Conservation (phyloP, 2,888 invertebrate species). For the Belgica antarctica region DNA sequence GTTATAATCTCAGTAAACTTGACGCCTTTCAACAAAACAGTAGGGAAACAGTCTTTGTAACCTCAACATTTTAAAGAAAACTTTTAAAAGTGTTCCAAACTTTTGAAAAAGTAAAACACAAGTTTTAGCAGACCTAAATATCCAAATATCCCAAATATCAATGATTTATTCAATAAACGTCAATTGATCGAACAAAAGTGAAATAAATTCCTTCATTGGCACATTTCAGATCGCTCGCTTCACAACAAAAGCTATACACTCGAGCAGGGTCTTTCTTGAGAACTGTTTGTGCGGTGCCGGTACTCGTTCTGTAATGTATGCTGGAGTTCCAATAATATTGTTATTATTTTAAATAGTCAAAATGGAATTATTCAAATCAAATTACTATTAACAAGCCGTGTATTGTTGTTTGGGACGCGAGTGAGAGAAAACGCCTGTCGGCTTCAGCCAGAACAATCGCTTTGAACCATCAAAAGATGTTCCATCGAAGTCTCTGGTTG, state of each 20-base stretch:
- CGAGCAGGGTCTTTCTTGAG: not conserved
- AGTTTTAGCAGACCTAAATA: no score
- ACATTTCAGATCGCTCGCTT: conserved; percentile 1
- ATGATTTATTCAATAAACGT: no score
- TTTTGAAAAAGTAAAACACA: no score
- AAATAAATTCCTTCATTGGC: no score
- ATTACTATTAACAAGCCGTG: conserved; percentile 35
- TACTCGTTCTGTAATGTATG: not conserved
- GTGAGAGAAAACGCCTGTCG: conserved; percentile 34
- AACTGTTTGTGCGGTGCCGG: conserved; percentile 18
- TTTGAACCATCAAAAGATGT: conserved; percentile 16
- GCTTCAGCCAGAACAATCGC: conserved; percentile 23
- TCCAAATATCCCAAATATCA: no score
- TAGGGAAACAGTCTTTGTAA: no score
- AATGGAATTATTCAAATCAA: conserved; percentile 38
- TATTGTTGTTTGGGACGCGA: not conserved
- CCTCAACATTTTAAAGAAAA: no score
- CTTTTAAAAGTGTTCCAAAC: no score
- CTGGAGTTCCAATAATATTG: conserved; percentile 6
- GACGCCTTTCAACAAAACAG: no score
- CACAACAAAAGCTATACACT: no score
- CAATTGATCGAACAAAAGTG: no score
- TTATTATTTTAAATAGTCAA: not conserved
- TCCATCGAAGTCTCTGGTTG: not conserved
- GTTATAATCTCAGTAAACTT: no score